These are phyloP conservation scores for Squalus acanthias DNA, from an alignment of 2,797 vertebrate species.

Conservation along the genomic window DNA sequence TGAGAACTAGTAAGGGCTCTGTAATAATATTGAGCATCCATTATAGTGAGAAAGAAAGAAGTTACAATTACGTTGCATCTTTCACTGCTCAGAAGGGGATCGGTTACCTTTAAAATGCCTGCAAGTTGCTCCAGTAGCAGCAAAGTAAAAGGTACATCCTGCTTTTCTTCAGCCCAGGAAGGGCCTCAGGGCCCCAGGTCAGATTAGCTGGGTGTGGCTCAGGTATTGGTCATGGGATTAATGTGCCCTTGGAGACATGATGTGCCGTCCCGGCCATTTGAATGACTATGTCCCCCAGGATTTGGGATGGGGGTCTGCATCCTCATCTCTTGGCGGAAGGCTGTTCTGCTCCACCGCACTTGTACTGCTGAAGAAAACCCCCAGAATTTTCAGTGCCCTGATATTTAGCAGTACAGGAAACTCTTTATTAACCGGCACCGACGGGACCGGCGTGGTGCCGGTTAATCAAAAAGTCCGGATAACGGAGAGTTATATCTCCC, in stretches of 20 bases:
- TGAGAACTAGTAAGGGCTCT: neutral
- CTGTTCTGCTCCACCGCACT: neutral
- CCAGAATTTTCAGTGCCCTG: neutral
- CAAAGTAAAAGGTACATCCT: neutral
- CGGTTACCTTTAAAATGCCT: neutral
- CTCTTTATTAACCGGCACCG: too few species aligned
- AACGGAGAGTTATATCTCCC: too few species aligned
- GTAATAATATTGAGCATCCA: neutral
- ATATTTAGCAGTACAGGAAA: slow-evolving; percentile 17
- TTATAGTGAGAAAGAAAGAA: neutral
- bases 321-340: neutral
- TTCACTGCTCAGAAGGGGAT: neutral
- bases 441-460: too few species aligned
- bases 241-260: neutral
- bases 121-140: neutral
- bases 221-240: neutral
- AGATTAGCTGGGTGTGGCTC: neutral
- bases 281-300: neutral
- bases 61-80: neutral
- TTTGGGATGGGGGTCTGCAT: neutral
- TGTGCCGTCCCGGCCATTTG: neutral
- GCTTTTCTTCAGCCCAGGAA: neutral
- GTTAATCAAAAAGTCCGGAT: too few species aligned
- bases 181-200: neutral
- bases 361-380: neutral